These are phyloP conservation scores for Poliocrania exsul DNA, from an alignment of 2,797 vertebrate genomes.

Conservation along the genomic window DNA sequence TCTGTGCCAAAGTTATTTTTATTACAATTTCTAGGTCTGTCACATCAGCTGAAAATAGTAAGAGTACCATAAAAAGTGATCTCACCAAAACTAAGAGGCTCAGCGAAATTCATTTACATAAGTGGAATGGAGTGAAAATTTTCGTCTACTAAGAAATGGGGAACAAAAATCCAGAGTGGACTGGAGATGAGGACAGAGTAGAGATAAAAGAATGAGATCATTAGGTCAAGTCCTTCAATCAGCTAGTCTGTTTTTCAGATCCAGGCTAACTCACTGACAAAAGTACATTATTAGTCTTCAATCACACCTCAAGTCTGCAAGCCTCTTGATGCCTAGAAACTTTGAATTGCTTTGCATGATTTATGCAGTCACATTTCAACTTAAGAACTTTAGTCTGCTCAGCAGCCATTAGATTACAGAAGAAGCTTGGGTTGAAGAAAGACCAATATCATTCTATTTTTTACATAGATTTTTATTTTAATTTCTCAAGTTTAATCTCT, in stretches of 20 bases:
- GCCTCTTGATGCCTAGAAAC: slow-evolving; percentile 55
- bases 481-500: slow-evolving; percentile 29
- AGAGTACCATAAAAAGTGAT: background rate
- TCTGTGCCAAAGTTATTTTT: background rate
- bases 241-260: slow-evolving; percentile 66
- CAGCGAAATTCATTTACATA: slow-evolving; percentile 49
- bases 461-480: slow-evolving; percentile 14
- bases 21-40: background rate
- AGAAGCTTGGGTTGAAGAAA: slow-evolving; percentile 4
- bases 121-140: slow-evolving; percentile 11
- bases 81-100: background rate
- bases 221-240: slow-evolving; percentile 68
- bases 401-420: slow-evolving; percentile 17
- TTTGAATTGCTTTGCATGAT: slow-evolving; percentile 56
- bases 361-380: slow-evolving; percentile 46
- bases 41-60: background rate
- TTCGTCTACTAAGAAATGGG: background rate
- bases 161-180: slow-evolving; percentile 49
- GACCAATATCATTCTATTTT: background rate
- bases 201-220: slow-evolving; percentile 61
- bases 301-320: slow-evolving; percentile 58
- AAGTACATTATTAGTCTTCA: slow-evolving; percentile 63
- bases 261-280: slow-evolving; percentile 41
- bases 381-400: slow-evolving; percentile 23
- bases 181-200: slow-evolving; percentile 52